Base-by-base conservation (phyloP, 1,140 invertebrate genomes). In the Ostrea edulis region DNA sequence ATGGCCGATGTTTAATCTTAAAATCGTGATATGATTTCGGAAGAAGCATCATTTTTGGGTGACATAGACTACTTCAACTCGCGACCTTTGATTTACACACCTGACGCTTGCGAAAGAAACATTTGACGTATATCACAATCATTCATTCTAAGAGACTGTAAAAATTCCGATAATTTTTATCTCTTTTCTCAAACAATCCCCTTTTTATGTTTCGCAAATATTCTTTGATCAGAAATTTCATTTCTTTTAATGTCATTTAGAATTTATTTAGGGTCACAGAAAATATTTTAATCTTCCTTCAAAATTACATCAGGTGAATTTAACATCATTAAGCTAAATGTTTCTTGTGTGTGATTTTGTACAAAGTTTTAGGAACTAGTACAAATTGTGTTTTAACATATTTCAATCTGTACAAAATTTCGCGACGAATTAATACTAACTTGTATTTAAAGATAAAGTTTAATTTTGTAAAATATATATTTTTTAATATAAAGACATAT, bases 81-180 rank as follows among this genome's bases (percentile, higher is more conserved):
- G 8, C 68, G 14, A 77, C 25, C 22, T 29, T 35, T 77, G 68
- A 77, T 77, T 77, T 77, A 77, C 68, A 77, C 68, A 77, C 68
- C 68, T 77, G 68, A 77, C 68, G 68, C 35, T 11, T 77, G 25
- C 35, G 68, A 44, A 14, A 35, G 68, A 25, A 77, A 77, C 14
- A 12, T 8, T 22, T 77, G 68, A 77, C 68, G 68, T 77, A 77
- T 62, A 14, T 77, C 68, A 44, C 35, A 77, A 77, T 77, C 68
- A 77, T 12, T 77, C 68, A 77, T 77, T 77, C 35, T 14, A 62
- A 11, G 29, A 77, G 68, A 77, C 68, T 77, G 11, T 77, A 29
- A 22, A 77, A 77, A 77, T 77, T 77, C 68, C 68, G 14, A 35
- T 25, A 35, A 77, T 35, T 77, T 77, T 77, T 77, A 77, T 0